phyloP scores from a whole-genome alignment of 2,113 vertebrate species.

The Arothron firmamentum region DNA sequence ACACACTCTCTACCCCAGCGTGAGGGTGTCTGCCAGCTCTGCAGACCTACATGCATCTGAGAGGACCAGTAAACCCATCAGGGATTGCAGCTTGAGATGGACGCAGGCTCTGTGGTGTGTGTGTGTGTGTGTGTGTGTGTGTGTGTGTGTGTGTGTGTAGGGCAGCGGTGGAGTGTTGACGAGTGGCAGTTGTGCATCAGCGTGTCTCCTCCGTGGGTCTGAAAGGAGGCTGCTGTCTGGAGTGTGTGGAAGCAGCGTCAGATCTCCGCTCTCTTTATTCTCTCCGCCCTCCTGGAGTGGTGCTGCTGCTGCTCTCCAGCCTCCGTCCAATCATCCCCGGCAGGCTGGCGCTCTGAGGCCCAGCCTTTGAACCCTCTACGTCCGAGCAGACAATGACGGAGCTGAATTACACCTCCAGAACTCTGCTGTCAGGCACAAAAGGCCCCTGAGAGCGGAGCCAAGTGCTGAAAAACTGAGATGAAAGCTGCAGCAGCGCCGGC shows the following conservation, averaged over 20 bases:
- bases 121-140: too few relatives aligned
- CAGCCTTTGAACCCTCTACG: conserved; percentile 50
- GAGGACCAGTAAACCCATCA: too few relatives aligned
- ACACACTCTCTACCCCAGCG: not conserved
- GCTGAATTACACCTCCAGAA: conserved; percentile 49
- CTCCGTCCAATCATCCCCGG: conserved; percentile 64
- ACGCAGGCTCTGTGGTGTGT: too few relatives aligned
- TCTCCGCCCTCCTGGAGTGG: conserved; percentile 54
- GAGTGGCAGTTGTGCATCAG: conserved; percentile 42
- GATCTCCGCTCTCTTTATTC: conserved; percentile 67
- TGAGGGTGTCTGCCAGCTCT: too few relatives aligned
- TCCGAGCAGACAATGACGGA: conserved; percentile 24
- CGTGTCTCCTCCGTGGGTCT: conserved; percentile 34
- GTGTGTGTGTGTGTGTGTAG: too few relatives aligned
- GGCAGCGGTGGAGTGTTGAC: conserved; percentile 25
- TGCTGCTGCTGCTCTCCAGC: conserved; percentile 62
- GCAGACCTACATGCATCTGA: too few relatives aligned
- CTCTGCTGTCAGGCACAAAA: conserved; percentile 14
- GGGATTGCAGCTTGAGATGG: too few relatives aligned
- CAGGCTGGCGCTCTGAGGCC: conserved; percentile 45
- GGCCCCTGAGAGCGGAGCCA: not conserved
- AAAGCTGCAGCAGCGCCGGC: not conserved
- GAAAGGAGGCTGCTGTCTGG: conserved; percentile 32
- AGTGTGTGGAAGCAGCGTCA: conserved; percentile 57
- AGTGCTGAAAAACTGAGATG: not conserved